A percentile compares a stretch with the other conserved stretches of the same genome.
These are phyloP conservation scores for Pogoniulus pusillus DNA, from an alignment of 2,797 vertebrate species.

Conservation along the genomic window DNA sequence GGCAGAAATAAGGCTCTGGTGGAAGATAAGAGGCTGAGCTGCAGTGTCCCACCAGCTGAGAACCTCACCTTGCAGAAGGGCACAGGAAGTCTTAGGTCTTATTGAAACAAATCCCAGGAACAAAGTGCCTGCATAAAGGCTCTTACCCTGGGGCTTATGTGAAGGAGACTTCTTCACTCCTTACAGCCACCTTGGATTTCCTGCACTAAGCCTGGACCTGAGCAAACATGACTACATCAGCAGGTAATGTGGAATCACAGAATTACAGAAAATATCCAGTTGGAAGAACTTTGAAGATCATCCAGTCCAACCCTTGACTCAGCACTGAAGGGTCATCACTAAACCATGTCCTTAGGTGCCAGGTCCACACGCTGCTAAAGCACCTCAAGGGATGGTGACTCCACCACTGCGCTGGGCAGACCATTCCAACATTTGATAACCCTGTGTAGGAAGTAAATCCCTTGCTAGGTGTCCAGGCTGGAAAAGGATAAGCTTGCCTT, in stretches of 20 bases:
- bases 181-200: background rate
- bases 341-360: no score
- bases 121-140: background rate
- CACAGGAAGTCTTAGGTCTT: background rate
- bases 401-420: no score
- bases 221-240: background rate
- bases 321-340: no score
- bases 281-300: no score
- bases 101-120: background rate
- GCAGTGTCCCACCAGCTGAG: background rate
- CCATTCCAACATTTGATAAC: no score
- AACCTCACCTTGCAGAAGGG: background rate
- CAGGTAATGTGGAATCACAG: no score
- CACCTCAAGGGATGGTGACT: no score
- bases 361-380: no score
- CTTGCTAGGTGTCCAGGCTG: background rate
- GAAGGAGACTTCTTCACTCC: background rate
- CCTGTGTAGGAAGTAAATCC: background rate
- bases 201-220: background rate
- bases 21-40: background rate
- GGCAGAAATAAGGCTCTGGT: background rate
- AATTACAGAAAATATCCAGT: no score
- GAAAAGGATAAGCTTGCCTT: background rate
- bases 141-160: constrained; percentile 2
- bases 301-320: no score